Evolutionary conservation across 2,888 invertebrate genomes (phyloP).

Genomic region (Orchestes rusci): DNA sequence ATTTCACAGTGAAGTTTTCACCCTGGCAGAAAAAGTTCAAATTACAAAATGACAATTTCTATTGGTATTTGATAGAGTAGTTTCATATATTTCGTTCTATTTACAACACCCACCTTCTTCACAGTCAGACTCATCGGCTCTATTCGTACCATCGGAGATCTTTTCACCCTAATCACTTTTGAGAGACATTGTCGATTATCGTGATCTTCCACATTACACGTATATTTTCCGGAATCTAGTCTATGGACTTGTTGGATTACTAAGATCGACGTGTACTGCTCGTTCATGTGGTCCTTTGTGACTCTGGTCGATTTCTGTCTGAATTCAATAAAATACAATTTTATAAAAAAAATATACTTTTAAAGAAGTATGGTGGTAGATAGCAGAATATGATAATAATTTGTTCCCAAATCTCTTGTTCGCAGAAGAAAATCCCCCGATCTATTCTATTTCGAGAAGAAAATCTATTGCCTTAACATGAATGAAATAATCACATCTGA

Average conservation of each 20-base stretch:
- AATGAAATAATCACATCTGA: too few relatives aligned
- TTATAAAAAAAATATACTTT: too few relatives aligned
- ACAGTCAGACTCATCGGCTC: conserved; percentile 64
- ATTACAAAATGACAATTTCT: not conserved
- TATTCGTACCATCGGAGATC: conserved; percentile 60
- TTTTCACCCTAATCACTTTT: conserved; percentile 52
- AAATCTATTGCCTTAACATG: too few relatives aligned
- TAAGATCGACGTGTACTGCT: conserved; percentile 60
- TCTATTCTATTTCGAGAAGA: too few relatives aligned
- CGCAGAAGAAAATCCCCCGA: too few relatives aligned
- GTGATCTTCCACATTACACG: conserved; percentile 68
- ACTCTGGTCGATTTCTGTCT: conserved; percentile 63
- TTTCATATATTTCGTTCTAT: too few relatives aligned
- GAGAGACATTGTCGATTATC: conserved; percentile 63
- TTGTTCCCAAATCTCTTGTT: too few relatives aligned
- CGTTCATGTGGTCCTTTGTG: conserved; percentile 46
- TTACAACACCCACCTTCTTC: conserved; percentile 62
- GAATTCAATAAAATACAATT: conserved; percentile 23
- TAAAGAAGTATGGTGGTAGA: too few relatives aligned
- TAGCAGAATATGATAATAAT: too few relatives aligned
- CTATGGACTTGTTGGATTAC: conserved; percentile 62
- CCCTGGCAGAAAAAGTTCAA: conserved; percentile 47
- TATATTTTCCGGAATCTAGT: conserved; percentile 70
- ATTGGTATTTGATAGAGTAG: too few relatives aligned
- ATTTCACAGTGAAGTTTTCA: conserved; percentile 62